Base-by-base conservation (phyloP, 2,113 vertebrate genomes). In the Damaliscus lunatus region DNA sequence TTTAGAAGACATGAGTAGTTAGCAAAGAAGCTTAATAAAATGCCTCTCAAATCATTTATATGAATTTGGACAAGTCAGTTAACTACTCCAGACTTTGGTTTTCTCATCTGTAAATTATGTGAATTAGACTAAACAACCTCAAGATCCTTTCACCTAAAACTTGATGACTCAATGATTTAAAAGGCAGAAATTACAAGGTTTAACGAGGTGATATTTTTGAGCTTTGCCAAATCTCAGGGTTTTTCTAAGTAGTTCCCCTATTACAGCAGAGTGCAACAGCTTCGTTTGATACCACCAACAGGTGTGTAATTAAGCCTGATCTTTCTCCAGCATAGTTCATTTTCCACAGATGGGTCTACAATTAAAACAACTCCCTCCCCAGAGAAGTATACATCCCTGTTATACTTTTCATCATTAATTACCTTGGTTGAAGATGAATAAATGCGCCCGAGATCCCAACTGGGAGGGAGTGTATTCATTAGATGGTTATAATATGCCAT, bases 391-490 rank as follows among this genome's bases (percentile, higher is more conserved):
- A 96, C 97, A 98, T 99, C 98, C 97, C 96, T 98, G 98, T 98
- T 98, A 98, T 95, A 98, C 98, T 98, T 99, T 98, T 99, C 98
- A 94, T 98, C 98, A 98, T 99, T 99, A 99, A 99, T 99, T 99
- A 99, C 60, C 92, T 48, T 2, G 0, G 98, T 97, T 99, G 98
- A 99, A 99, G 98, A 99, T 98, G 98, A 99, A 98, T 98, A 98
- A 98, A 98, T 86, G 97, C 80, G 90, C 97, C 97, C 55, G 91
- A 98, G 97, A 98, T 98, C 98, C 98, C 99, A 99, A 92, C 31
- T 98, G 99, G 98, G 98, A 98, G 98, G 96, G 91, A 98, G 95
- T 88, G 94, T 3, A 43, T 93, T 99, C 99, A 99, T 99, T 99
- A 99, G 98, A 98, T 97, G 98, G 98, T 67, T 98, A 98, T 99